phyloP scores from a whole-genome alignment of 2,888 invertebrate genomes.

The Oeneis ivallda region DNA sequence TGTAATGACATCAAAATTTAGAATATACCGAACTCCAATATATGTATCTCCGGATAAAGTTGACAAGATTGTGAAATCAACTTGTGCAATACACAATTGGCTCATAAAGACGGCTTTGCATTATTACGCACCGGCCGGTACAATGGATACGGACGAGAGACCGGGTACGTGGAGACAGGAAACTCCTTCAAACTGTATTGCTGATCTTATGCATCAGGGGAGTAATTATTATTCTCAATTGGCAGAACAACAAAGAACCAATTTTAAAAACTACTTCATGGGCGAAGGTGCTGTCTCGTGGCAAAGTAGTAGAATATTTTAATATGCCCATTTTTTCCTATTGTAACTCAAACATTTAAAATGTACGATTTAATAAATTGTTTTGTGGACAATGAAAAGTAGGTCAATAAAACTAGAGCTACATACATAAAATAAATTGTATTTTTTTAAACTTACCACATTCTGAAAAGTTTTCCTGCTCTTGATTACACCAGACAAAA shows the following conservation, averaged over 20 bases:
- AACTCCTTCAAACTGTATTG: neutral
- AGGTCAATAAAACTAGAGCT: constrained; percentile 1
- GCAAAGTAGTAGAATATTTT: neutral
- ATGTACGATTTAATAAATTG: neutral
- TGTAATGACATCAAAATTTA: neutral
- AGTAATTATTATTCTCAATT: constrained; percentile 1
- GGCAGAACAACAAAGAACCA: constrained; percentile 1
- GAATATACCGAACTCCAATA: neutral
- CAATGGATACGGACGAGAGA: too few species aligned
- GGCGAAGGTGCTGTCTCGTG: neutral
- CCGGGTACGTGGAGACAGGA: too few species aligned
- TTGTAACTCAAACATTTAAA: neutral
- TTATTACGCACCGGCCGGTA: too few species aligned
- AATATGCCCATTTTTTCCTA: neutral
- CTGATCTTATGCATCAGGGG: neutral
- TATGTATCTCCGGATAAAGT: neutral
- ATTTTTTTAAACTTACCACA: neutral
- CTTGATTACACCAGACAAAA: neutral
- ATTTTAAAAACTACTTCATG: neutral
- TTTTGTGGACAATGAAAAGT: neutral
- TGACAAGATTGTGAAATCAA: neutral
- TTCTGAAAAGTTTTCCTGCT: neutral
- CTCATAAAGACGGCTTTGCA: neutral
- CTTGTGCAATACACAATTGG: neutral
- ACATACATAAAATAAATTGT: too few species aligned